Evolutionary conservation across 2,113 vertebrate species (phyloP), one percentile per base, ranked within the genome.

Genomic region (Anser cygnoides): DNA sequence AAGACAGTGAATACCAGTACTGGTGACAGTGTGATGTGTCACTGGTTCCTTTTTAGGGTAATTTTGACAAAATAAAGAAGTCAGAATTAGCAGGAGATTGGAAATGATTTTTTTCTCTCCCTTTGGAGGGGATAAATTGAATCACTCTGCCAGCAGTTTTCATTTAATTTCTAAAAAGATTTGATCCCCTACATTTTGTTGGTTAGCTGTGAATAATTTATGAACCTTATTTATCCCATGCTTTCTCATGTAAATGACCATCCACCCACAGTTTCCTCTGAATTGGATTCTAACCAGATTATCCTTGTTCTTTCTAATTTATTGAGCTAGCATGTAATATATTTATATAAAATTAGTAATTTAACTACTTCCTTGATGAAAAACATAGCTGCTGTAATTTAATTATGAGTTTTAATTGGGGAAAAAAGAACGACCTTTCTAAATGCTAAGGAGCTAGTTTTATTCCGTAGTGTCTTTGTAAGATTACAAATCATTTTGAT

Each of bases 241-340:
- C 86, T 96, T 97, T 95, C 95, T 88, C 85, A 97, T 97, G 95
- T 95, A 98, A 98, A 98, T 98, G 97, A 97, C 95, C 97, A 88
- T 89, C 97, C 87, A 89, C 92, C 97, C 97, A 96, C 96, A 94
- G 97, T 98, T 98, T 98, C 97, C 96, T 98, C 93, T 97, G 94
- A 96, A 97, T 94, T 92, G 87, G 92, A 97, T 95, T 93, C 97
- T 98, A 98, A 98, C 97, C 98, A 97, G 97, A 98, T 99, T 98
- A 98, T 96, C 90, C 94, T 97, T 94, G 95, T 98, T 97, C 97
- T 97, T 97, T 92, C 97, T 97, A 96, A 97, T 97, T 97, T 98
- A 97, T 97, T 97, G 92, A 97, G 97, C 95, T 97, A 97, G 97
- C 91, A 93, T 95, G 96, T 97, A 96, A 98, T 97, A 96, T 98